Percentiles rank a stretch among this genome's conserved stretches.
Evolutionary conservation across 2,797 vertebrate species (phyloP).

Genomic region (Aselliscus stoliczkanus): DNA sequence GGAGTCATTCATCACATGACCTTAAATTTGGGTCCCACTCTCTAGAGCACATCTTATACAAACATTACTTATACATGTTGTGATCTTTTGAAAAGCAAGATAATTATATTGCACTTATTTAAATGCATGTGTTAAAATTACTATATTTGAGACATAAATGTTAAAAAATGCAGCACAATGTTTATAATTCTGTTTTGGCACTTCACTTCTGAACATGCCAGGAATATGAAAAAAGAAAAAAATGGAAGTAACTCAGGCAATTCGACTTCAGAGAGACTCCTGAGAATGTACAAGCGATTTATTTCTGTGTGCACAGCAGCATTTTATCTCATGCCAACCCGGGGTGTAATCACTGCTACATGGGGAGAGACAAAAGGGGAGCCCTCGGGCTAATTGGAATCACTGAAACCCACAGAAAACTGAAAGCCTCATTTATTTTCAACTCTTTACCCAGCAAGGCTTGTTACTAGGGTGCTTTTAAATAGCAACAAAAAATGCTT

Average conservation of each 20-base stretch:
- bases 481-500: background rate
- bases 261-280: background rate
- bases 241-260: background rate
- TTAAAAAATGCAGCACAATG: background rate
- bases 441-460: background rate
- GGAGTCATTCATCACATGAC: background rate
- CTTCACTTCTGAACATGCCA: background rate
- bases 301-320: background rate
- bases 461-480: background rate
- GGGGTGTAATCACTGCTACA: background rate
- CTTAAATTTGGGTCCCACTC: background rate
- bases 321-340: background rate
- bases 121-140: background rate
- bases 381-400: background rate
- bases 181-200: background rate
- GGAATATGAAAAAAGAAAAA: background rate
- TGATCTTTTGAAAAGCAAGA: background rate
- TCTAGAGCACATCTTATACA: background rate
- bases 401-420: constrained; percentile 25
- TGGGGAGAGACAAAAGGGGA: background rate
- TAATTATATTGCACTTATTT: background rate
- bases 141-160: background rate
- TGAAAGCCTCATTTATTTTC: constrained; percentile 22
- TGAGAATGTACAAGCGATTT: background rate
- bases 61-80: background rate